phyloP scores from a whole-genome alignment of 2,888 invertebrate genomes.

The Aphodius sticticus region DNA sequence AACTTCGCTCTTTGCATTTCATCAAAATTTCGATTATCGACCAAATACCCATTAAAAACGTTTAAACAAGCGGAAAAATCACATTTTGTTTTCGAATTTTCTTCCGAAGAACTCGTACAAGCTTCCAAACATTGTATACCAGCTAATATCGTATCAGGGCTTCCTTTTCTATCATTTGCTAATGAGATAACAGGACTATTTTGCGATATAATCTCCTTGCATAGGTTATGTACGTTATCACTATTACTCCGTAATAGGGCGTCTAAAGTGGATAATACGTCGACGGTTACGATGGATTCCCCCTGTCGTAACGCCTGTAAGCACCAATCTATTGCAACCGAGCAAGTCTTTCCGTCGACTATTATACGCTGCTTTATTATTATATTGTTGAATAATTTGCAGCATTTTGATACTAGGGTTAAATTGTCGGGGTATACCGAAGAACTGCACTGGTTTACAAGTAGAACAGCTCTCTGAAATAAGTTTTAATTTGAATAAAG shows the following conservation, averaged over 20 bases:
- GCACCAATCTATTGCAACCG: slow-evolving; percentile 56
- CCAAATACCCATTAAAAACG: slow-evolving; percentile 59
- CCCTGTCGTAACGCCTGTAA: slow-evolving; percentile 52
- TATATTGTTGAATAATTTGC: slow-evolving; percentile 65
- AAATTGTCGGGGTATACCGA: slow-evolving; percentile 62
- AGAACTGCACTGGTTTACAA: slow-evolving; percentile 56
- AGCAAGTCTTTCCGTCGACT: slow-evolving; percentile 56
- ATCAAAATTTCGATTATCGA: slow-evolving; percentile 58
- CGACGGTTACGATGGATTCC: slow-evolving; percentile 49
- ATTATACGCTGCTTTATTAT: slow-evolving; percentile 64
- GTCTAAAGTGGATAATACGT: slow-evolving; percentile 57
- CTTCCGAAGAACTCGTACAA: slow-evolving; percentile 45
- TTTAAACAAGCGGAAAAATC: slow-evolving; percentile 56
- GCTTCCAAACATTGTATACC: slow-evolving; percentile 55
- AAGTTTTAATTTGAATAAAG: slow-evolving; percentile 24
- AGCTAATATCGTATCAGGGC: slow-evolving; percentile 43
- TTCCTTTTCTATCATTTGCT: slow-evolving; percentile 22
- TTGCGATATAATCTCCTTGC: slow-evolving; percentile 25
- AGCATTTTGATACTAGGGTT: slow-evolving; percentile 65
- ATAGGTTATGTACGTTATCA: slow-evolving; percentile 14
- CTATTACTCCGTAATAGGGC: slow-evolving; percentile 54
- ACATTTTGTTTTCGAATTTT: slow-evolving; percentile 33
- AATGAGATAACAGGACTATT: slow-evolving; percentile 31
- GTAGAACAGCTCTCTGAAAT: slow-evolving; percentile 56
- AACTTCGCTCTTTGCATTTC: slow-evolving; percentile 61